Evolutionary conservation across 2,113 vertebrate species (phyloP), one percentile per base, ranked within the genome.

Genomic region (Sinocyclocheilus grahami): DNA sequence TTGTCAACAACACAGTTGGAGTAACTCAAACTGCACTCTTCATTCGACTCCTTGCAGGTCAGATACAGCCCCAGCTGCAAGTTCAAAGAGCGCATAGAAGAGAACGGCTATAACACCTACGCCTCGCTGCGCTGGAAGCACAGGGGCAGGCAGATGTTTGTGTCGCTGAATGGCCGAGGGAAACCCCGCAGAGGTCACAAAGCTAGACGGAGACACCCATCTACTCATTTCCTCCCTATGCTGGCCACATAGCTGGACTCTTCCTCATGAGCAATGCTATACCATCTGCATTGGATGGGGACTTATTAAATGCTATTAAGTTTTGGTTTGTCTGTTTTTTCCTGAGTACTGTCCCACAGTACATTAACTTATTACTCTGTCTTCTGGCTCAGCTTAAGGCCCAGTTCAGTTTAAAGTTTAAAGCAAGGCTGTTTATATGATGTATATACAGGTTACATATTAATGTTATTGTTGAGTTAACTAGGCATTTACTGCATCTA

Each of bases 61-160:
- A 95, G 95, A 90, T 99, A 96, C 94, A 96, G 90, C 80, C 94
- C 93, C 2, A 97, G 95, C 94, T 98, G 97, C 92, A 96, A 96
- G 90, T 99, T 99, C 90, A 96, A 79, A 88, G 97, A 99, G 83
- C 96, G 96, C 82, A 99, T 97, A 0, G 97, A 99, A 87, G 98
- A 99, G 91, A 98, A 99, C 0, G 96, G 97, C 91, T 98, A 97
- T 92, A 97, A 97, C 93, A 98, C 97, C 0, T 98, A 98, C 0
- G 95, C 97, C 0, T 97, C 97, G 0, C 93, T 96, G 71, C 96
- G 42, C 85, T 98, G 97, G 97, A 95, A 92, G 82, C 96, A 96
- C 48, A 91, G 80, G 0, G 96, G 96, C 33, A 93, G 94, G 86
- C 97, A 96, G 89, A 97, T 99, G 97, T 98, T 97, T 89, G 95